Conservation (phyloP, 2,888 invertebrate species). For the Esperia sulphurella region DNA sequence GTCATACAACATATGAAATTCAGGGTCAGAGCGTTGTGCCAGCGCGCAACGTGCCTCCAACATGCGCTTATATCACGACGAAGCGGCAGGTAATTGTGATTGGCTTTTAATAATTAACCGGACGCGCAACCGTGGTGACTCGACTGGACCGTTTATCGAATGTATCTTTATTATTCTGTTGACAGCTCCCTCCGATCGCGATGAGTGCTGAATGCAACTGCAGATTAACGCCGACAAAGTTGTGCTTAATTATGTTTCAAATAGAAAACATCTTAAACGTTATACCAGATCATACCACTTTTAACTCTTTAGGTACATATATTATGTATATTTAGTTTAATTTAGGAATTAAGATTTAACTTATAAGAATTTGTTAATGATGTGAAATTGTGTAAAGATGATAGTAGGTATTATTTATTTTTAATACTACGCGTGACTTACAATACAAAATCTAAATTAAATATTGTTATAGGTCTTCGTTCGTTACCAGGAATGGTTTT, state of each 20-base stretch:
- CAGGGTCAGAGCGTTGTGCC: constrained; percentile 25
- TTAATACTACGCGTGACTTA: too few species aligned
- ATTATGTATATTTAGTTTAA: too few species aligned
- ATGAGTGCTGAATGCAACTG: background rate
- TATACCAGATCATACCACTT: background rate
- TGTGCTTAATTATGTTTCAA: background rate
- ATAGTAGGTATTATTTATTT: too few species aligned
- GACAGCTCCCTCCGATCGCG: constrained; percentile 13
- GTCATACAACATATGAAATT: constrained; percentile 41
- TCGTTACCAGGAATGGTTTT: background rate
- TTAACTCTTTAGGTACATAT: background rate
- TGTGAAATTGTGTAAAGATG: too few species aligned
- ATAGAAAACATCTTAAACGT: background rate
- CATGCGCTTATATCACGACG: constrained; percentile 1
- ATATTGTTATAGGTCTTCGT: background rate
- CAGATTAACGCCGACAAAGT: constrained; percentile 8
- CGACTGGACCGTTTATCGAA: constrained; percentile 34
- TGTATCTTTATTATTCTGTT: constrained; percentile 40
- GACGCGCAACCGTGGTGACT: constrained; percentile 19
- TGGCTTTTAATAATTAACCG: constrained; percentile 41
- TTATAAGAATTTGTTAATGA: too few species aligned
- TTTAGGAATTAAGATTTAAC: too few species aligned
- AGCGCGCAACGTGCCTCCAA: constrained; percentile 25
- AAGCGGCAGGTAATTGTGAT: constrained; percentile 37
- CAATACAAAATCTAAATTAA: constrained; percentile 1